Base-by-base conservation (phyloP, 2,797 vertebrate species). In the Clangula hyemalis region DNA sequence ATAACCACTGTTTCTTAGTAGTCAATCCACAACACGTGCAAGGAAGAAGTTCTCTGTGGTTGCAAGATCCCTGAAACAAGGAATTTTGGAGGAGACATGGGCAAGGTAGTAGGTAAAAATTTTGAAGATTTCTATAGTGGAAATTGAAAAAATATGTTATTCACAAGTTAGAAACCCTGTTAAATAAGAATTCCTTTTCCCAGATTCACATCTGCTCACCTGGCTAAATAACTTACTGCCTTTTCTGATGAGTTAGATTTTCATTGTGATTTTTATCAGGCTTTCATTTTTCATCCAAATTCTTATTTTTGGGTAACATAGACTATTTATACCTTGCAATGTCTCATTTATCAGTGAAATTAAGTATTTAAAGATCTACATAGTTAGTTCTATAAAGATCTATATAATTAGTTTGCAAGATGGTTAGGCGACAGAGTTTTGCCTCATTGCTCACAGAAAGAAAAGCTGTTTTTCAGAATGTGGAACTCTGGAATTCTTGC, bases 321-420 rank as follows among this genome's bases (percentile, higher is more conserved):
- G 24, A 38, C 25, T 27, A 34, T 85, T 87, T 78, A 49, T 68
- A 54, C 53, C 22, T 90, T 69, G 27, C 71, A 80, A n/a, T 82
- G 38, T 66, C 43, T 94, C 38, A 90, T 92, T 94, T 91, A n/a
- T 91, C 56, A 61, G 32, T 73, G 45, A 80, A 91, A 90, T 36
- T 32, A 77, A 41, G n/a, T 65, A 57, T 64, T 72, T 71, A 66
- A 38, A 56, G 5, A 32, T 51, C 47, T 64, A 41, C 27, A 47
- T 78, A 88, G 66, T 86, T 87, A 66, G 32, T 49, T 49, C 22
- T 49, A 25, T 71, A 66, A 38, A 56, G 6, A 34, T 58, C 47
- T 64, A 45, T 30, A 43, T 78, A 88, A 71, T 78, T 80, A 83
- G 8, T 60, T 69, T 73, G 51, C 0, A 2, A 81, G 28, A 62